These are phyloP conservation scores for Nasonia longicornis DNA, from an alignment of 1,140 invertebrate species.

Conservation along the genomic window DNA sequence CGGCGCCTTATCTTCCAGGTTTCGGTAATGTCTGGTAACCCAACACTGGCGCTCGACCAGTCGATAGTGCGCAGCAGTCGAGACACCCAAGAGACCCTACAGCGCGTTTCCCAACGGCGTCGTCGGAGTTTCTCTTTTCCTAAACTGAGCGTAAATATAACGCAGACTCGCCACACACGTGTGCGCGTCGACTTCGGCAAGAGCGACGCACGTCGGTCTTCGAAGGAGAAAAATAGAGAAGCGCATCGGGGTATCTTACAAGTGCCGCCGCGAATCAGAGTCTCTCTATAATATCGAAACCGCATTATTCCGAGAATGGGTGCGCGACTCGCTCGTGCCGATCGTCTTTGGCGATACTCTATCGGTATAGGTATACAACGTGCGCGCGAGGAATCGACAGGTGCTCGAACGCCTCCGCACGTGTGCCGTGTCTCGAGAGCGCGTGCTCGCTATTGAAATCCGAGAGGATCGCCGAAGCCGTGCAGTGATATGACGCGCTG, in stretches of 20 bases:
- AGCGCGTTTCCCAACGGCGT: not conserved
- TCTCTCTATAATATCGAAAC: not conserved
- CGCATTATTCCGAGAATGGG: constrained; percentile 23
- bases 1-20: constrained; percentile 32
- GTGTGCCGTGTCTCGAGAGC: not conserved
- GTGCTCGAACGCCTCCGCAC: constrained; percentile 29
- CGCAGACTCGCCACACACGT: not conserved
- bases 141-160: not conserved
- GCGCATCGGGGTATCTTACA: not conserved
- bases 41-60: constrained; percentile 28
- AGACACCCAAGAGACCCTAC: not conserved
- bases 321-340: constrained; percentile 10
- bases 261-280: not conserved
- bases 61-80: constrained; percentile 14
- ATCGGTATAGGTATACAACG: not conserved
- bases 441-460: constrained; percentile 28
- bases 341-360: not conserved
- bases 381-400: not conserved
- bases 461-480: constrained; percentile 22
- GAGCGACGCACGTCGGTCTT: not conserved
- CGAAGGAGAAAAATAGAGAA: not conserved
- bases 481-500: constrained; percentile 13
- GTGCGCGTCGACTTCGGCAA: not conserved
- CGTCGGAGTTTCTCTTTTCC: constrained; percentile 30
- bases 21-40: constrained; percentile 39